Base-by-base conservation (phyloP, 2,888 invertebrate species). In the Chymomyza procnemis region DNA sequence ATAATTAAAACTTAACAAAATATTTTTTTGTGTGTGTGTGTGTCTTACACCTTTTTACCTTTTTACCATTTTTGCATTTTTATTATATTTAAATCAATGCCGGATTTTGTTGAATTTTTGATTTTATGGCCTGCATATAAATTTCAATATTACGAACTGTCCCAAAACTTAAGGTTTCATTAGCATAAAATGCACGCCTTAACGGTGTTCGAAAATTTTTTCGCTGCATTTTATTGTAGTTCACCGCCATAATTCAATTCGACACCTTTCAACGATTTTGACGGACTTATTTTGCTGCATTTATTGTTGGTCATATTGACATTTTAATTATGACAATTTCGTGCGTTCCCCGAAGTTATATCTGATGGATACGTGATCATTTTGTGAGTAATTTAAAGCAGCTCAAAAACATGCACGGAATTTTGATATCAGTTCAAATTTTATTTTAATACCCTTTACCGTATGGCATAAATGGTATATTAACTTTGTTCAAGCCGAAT, bases 381-480 rank as follows among this genome's bases (percentile, higher is more conserved):
- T 80, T 69, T 82, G 73, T 70, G 75, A 34, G 74, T 74, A 88
- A 86, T 86, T 88, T 88, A 88, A 86, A 88, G 76, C 75, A 87
- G 88, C 86, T 78, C 88, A 79, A 71, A 62, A 69, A 75, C 80
- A 81, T 86, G 87, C 66, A 62, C 66, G 61, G 84, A 75, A 71
- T 79, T 76, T 69, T 52, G 72, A 75, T 69, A 19, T 73, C 62
- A 50, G 61, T 48, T 76, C 74, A n/a, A 6, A 26, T 41, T 46
- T 58, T 41, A 3, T 34, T 57, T 41, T 6, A n/a, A n/a, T n/a
- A n/a, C n/a, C n/a, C n/a, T n/a, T n/a, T n/a, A n/a, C n/a, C n/a
- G n/a, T n/a, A n/a, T n/a, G n/a, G n/a, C n/a, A n/a, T n/a, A n/a
- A n/a, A n/a, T n/a, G n/a, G n/a, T n/a, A n/a, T n/a, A n/a, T n/a